phyloP scores from a whole-genome alignment of 2,888 invertebrate species.

The Serripes groenlandicus region DNA sequence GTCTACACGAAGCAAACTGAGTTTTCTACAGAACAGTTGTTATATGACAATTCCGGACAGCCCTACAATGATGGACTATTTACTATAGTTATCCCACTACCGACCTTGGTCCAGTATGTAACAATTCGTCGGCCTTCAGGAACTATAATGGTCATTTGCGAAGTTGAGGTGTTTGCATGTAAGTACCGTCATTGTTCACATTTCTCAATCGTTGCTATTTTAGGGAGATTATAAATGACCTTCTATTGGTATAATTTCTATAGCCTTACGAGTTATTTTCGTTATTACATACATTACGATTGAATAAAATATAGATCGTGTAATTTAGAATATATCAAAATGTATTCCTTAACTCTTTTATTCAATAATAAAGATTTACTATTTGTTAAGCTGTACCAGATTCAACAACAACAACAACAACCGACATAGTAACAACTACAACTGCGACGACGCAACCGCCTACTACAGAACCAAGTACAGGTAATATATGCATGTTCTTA shows the following conservation, averaged over 20 bases:
- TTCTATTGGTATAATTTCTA: no score
- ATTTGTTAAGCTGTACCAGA: not conserved
- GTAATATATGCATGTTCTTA: no score
- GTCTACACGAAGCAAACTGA: not conserved
- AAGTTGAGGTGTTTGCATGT: constrained; percentile 9
- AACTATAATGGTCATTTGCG: not conserved
- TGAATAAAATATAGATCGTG: no score
- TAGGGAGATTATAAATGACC: no score
- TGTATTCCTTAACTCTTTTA: no score
- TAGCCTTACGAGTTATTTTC: no score
- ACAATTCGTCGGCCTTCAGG: constrained; percentile 3
- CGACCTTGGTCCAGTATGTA: not conserved
- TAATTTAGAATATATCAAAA: no score
- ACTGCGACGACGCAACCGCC: not conserved
- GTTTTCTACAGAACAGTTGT: not conserved
- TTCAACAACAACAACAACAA: not conserved
- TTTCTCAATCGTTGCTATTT: not conserved
- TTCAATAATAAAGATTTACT: not conserved
- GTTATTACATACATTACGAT: no score
- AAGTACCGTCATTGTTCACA: not conserved
- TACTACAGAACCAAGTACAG: not conserved
- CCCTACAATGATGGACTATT: not conserved
- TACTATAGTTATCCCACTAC: not conserved
- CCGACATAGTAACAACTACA: not conserved
- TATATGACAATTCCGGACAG: constrained; percentile 3